These are phyloP conservation scores for Acipenser ruthenus DNA, from an alignment of 2,797 vertebrate genomes.

Conservation along the genomic window DNA sequence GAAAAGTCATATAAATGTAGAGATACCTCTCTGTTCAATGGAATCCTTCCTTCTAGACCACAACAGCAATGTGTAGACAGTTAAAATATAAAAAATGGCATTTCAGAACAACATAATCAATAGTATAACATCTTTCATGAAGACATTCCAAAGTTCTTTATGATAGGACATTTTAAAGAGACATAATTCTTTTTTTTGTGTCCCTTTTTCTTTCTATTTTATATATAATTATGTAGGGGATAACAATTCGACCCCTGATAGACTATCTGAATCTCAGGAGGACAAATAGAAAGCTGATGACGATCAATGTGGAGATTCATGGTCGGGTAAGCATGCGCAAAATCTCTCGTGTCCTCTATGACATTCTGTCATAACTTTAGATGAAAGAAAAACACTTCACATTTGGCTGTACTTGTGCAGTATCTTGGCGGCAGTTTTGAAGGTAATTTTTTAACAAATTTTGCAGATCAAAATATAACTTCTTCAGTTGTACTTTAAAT, in stretches of 20 bases:
- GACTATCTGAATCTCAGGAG: conserved; percentile 87
- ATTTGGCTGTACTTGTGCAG: too few relatives aligned
- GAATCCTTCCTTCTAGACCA: too few relatives aligned
- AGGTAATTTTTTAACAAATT: not conserved
- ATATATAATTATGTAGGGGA: conserved; percentile 61
- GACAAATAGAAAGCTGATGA: conserved; percentile 78
- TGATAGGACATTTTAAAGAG: conserved; percentile 20
- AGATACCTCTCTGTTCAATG: too few relatives aligned
- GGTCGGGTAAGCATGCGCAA: conserved; percentile 65
- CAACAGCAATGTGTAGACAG: too few relatives aligned
- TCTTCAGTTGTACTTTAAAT: conserved; percentile 17
- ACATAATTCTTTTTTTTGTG: conserved; percentile 13
- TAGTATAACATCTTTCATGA: not conserved
- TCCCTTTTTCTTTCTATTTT: conserved; percentile 6
- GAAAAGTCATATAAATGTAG: too few relatives aligned
- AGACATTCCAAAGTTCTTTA: too few relatives aligned
- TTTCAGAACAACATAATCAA: too few relatives aligned
- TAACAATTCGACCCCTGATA: conserved; percentile 86
- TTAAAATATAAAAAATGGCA: too few relatives aligned
- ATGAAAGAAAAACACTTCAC: too few relatives aligned
- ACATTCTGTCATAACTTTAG: not conserved
- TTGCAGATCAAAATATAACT: conserved; percentile 68
- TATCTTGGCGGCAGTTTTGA: too few relatives aligned
- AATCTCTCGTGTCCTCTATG: not conserved
- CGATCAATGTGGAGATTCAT: conserved; percentile 87